phyloP scores from a whole-genome alignment of 1,140 invertebrate genomes.

The Adelges cooleyi region DNA sequence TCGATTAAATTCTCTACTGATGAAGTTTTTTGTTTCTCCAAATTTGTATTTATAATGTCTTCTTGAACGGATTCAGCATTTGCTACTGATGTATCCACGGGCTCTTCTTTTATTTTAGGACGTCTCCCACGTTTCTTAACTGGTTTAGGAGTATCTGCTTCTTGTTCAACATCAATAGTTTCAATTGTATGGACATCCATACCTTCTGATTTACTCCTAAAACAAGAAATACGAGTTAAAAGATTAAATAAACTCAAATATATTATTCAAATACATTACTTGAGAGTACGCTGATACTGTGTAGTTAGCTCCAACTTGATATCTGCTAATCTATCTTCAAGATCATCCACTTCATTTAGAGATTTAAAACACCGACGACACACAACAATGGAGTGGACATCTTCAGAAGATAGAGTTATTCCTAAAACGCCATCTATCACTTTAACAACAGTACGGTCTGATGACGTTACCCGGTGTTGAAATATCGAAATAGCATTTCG shows the following conservation, averaged over 20 bases:
- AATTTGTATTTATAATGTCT: slow-evolving; percentile 33
- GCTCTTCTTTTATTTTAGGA: slow-evolving; percentile 18
- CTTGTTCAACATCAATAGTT: slow-evolving; percentile 4
- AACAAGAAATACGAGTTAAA: not conserved
- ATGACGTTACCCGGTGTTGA: slow-evolving; percentile 37
- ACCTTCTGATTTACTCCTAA: slow-evolving; percentile 21
- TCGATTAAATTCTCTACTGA: slow-evolving; percentile 31
- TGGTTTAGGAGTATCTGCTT: not conserved
- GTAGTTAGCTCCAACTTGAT: slow-evolving; percentile 41
- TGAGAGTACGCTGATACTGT: slow-evolving; percentile 41
- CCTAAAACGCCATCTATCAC: slow-evolving; percentile 43
- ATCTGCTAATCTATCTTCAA: slow-evolving; percentile 42
- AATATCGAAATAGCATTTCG: slow-evolving; percentile 45
- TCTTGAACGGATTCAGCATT: slow-evolving; percentile 34
- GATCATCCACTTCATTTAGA: slow-evolving; percentile 49
- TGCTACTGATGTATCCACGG: slow-evolving; percentile 5
- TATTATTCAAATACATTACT: slow-evolving; percentile 32
- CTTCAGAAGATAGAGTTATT: slow-evolving; percentile 40
- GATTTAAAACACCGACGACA: slow-evolving; percentile 54
- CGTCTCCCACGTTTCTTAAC: slow-evolving; percentile 5
- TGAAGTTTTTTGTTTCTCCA: slow-evolving; percentile 30
- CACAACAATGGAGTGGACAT: slow-evolving; percentile 44
- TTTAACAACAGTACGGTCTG: slow-evolving; percentile 40
- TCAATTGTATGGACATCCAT: slow-evolving; percentile 11
- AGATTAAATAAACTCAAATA: not conserved